These are phyloP conservation scores for Eriocheir sinensis DNA, from an alignment of 1,140 invertebrate genomes.

Conservation along the genomic window DNA sequence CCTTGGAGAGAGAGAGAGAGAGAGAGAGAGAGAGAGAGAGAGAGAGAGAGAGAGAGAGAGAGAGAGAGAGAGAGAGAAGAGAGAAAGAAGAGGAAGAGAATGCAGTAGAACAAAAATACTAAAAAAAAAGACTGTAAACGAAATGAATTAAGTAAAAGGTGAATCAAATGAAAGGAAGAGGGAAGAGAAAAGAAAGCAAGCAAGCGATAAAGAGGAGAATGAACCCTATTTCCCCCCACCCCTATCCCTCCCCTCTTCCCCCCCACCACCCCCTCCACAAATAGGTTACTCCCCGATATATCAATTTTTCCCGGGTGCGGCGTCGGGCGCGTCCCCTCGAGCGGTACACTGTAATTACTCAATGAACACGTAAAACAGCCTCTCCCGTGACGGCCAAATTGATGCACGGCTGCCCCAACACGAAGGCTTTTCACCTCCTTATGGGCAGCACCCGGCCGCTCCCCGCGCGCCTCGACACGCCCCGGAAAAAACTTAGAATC, in stretches of 20 bases:
- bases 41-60: not conserved
- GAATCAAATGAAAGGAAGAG: not conserved
- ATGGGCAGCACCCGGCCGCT: conserved; percentile 40
- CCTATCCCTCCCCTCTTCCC: no score
- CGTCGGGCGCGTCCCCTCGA: conserved; percentile 49
- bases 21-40: not conserved
- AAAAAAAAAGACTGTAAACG: not conserved
- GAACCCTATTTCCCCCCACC: not conserved
- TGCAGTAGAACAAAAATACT: not conserved
- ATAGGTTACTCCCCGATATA: conserved; percentile 45
- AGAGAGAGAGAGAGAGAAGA: not conserved
- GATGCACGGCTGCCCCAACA: conserved; percentile 47
- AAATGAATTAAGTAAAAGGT: no score
- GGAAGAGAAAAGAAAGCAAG: not conserved
- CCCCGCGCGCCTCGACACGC: not conserved
- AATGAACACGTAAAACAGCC: conserved; percentile 63
- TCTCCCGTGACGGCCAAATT: conserved; percentile 66
- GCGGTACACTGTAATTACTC: conserved; percentile 54
- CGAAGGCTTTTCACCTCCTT: conserved; percentile 61
- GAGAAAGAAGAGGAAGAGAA: not conserved
- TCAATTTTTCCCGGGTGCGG: conserved; percentile 45
- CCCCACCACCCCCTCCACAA: not conserved
- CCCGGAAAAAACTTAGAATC: not conserved
- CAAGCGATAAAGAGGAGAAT: not conserved
- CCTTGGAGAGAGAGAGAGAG: not conserved